Percentiles rank a stretch among this genome's conserved stretches.
Conservation (phyloP, 1,140 invertebrate genomes). For the Neodiprion lecontei region DNA sequence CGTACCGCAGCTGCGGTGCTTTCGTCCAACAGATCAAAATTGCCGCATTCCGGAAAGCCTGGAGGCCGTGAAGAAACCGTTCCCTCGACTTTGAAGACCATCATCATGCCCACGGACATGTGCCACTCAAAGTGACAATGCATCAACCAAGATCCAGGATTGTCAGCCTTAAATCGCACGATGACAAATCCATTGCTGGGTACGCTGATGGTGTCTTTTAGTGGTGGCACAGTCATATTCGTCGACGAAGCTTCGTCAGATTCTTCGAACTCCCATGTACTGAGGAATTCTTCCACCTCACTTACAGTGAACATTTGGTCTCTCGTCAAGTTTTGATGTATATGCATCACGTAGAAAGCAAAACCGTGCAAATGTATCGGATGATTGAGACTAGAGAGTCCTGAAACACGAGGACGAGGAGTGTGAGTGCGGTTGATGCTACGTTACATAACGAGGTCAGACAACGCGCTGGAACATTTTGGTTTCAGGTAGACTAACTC, state of each 20-base stretch:
- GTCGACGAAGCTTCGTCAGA: no score
- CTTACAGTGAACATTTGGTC: neutral
- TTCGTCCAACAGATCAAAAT: slow-evolving; percentile 31
- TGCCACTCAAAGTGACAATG: slow-evolving; percentile 59
- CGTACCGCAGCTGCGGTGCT: no score
- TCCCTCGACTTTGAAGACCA: slow-evolving; percentile 62
- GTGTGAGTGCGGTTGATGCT: no score
- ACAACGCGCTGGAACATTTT: no score
- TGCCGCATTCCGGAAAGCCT: slow-evolving; percentile 64
- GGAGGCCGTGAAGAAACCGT: slow-evolving; percentile 39
- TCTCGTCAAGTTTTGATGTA: slow-evolving; percentile 67
- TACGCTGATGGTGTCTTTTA: slow-evolving; percentile 66
- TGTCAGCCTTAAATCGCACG: slow-evolving; percentile 59
- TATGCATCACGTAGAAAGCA: slow-evolving; percentile 86
- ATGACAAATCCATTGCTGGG: slow-evolving; percentile 66
- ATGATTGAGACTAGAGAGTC: slow-evolving; percentile 87
- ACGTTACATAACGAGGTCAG: no score
- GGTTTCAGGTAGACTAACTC: no score
- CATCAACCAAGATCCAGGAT: slow-evolving; percentile 62
- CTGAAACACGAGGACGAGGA: slow-evolving; percentile 18
- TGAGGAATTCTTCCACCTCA: neutral
- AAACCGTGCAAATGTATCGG: slow-evolving; percentile 93
- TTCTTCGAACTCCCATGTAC: neutral
- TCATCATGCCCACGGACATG: slow-evolving; percentile 61
- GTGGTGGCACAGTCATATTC: slow-evolving; percentile 38